These are phyloP conservation scores for Drosophila sucinea DNA, from an alignment of 1,140 invertebrate species.

Conservation along the genomic window DNA sequence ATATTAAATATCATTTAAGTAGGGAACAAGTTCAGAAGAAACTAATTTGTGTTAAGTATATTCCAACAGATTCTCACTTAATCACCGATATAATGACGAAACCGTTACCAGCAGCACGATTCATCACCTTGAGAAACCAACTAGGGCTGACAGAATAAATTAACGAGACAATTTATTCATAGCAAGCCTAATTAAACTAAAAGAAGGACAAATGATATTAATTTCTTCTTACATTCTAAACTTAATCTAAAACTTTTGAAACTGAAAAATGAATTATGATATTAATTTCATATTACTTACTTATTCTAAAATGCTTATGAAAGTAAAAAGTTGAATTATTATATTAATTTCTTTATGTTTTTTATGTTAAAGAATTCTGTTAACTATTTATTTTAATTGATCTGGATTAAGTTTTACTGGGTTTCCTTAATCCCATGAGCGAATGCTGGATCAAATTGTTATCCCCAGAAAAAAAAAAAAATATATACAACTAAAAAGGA, in stretches of 20 bases:
- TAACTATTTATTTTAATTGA: too few species aligned
- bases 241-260: background rate
- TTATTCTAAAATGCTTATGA: too few species aligned
- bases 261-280: too few species aligned
- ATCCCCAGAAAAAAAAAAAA: too few species aligned
- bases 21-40: constrained; percentile 32
- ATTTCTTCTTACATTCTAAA: background rate
- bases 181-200: background rate
- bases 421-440: too few species aligned
- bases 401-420: too few species aligned
- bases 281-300: too few species aligned
- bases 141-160: constrained; percentile 29
- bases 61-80: constrained; percentile 21
- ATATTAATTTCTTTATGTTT: too few species aligned
- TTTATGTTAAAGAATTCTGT: too few species aligned
- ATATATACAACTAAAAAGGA: too few species aligned
- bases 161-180: constrained; percentile 16
- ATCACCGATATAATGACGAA: constrained; percentile 28
- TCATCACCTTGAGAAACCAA: constrained; percentile 9
- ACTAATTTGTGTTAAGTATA: constrained; percentile 24
- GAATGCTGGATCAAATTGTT: too few species aligned
- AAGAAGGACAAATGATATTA: constrained; percentile 1
- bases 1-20: constrained; percentile 27
- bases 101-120: constrained; percentile 13
- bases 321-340: too few species aligned